phyloP scores from a whole-genome alignment of 2,113 vertebrate species.

The Serilophus lunatus region DNA sequence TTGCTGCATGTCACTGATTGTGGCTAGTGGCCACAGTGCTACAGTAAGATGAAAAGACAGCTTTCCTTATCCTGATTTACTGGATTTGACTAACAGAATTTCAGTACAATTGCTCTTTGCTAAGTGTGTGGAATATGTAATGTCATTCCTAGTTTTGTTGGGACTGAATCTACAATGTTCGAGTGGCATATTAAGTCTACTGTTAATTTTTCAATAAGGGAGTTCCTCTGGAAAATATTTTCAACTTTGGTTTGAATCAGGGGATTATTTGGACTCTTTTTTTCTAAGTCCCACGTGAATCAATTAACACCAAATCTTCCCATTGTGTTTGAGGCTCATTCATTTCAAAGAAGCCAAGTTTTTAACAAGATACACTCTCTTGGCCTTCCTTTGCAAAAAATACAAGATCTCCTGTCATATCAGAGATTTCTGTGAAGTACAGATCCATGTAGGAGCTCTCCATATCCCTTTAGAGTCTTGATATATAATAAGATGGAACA shows the following conservation, averaged over 20 bases:
- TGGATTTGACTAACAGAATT: not conserved
- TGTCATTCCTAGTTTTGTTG: not conserved
- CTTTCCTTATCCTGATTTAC: not conserved
- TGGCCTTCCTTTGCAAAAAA: not conserved
- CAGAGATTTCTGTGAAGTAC: not conserved
- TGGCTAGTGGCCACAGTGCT: not conserved
- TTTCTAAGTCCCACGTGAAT: not conserved
- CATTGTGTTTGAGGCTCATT: not conserved
- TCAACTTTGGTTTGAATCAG: not conserved
- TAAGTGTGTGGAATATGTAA: not conserved
- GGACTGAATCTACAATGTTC: not conserved
- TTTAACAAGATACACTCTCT: not conserved
- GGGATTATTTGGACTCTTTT: not conserved
- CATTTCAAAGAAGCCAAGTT: not conserved
- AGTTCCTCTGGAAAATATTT: not conserved
- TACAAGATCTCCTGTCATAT: not conserved
- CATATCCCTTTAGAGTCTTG: not conserved
- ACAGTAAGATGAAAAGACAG: not conserved
- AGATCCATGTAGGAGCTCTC: not conserved
- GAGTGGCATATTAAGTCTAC: not conserved
- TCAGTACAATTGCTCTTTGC: not conserved
- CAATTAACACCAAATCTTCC: not conserved
- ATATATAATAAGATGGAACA: not conserved
- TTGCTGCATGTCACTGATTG: not conserved
- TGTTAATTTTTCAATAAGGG: not conserved